Percentiles rank a stretch among this genome's conserved stretches.
These are phyloP conservation scores for Drosophila greeni DNA, from an alignment of 2,888 invertebrate species.

Conservation along the genomic window DNA sequence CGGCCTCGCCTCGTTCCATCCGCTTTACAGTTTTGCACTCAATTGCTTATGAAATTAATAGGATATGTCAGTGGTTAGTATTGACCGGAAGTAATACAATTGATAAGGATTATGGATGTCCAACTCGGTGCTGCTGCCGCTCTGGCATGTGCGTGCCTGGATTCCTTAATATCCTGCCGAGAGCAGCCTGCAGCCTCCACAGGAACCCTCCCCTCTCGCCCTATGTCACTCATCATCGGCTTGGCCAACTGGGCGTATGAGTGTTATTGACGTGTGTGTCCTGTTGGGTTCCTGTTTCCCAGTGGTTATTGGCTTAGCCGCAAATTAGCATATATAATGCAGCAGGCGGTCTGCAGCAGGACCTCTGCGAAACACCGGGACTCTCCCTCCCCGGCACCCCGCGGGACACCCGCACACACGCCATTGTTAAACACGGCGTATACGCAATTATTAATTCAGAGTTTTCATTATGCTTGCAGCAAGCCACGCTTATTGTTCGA, in stretches of 20 bases:
- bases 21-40: slow-evolving; percentile 74
- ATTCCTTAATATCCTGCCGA: slow-evolving; percentile 43
- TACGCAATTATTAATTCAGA: slow-evolving; percentile 66
- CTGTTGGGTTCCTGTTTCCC: slow-evolving; percentile 28
- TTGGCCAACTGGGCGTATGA: slow-evolving; percentile 71
- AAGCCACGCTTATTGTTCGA: slow-evolving; percentile 46
- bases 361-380: not conserved
- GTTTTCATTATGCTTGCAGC: slow-evolving; percentile 62
- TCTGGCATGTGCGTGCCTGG: slow-evolving; percentile 48
- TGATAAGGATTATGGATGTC: slow-evolving; percentile 71
- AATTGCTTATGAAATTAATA: slow-evolving; percentile 75
- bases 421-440: slow-evolving; percentile 35
- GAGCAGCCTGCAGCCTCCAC: not conserved
- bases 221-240: slow-evolving; percentile 46
- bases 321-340: slow-evolving; percentile 58
- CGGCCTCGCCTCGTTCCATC: slow-evolving; percentile 25
- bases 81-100: slow-evolving; percentile 75
- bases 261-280: slow-evolving; percentile 62
- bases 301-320: slow-evolving; percentile 38
- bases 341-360: slow-evolving; percentile 20
- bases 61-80: slow-evolving; percentile 74
- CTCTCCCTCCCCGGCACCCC: not conserved
- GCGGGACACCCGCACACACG: not conserved
- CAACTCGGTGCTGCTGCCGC: slow-evolving; percentile 26
- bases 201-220: not conserved